phyloP scores from a whole-genome alignment of 2,797 vertebrate species.

The Eremophila alpestris region DNA sequence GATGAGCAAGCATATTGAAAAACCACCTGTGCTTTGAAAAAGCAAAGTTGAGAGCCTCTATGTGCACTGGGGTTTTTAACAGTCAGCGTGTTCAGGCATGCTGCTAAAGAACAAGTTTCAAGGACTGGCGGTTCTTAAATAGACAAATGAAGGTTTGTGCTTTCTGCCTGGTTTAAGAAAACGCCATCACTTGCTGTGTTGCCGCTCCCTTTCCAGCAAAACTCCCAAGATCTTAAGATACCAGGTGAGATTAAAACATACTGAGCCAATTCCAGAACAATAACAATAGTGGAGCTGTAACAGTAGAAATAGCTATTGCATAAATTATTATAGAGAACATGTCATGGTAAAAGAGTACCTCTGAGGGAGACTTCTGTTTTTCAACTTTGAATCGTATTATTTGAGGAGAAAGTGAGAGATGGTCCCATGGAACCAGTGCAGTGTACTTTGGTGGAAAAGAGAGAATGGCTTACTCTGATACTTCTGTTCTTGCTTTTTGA shows the following conservation, averaged over 20 bases:
- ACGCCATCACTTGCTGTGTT: background rate
- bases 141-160: background rate
- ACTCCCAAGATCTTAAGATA: background rate
- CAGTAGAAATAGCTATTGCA: background rate
- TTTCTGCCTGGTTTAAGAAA: background rate
- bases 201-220: background rate
- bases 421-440: background rate
- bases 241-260: background rate
- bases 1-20: background rate
- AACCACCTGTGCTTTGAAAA: conserved; percentile 12
- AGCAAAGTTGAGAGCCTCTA: background rate
- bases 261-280: background rate
- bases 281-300: background rate
- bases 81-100: conserved; percentile 20
- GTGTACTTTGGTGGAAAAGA: background rate
- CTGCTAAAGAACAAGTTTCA: background rate
- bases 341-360: background rate
- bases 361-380: background rate
- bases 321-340: background rate
- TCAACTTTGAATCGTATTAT: background rate
- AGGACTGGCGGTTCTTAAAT: background rate
- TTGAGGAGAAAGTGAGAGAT: background rate
- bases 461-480: background rate
- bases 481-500: background rate
- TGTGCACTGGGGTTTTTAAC: background rate